Base-by-base conservation (phyloP, 2,888 invertebrate genomes). In the Hypolimnas misippus region DNA sequence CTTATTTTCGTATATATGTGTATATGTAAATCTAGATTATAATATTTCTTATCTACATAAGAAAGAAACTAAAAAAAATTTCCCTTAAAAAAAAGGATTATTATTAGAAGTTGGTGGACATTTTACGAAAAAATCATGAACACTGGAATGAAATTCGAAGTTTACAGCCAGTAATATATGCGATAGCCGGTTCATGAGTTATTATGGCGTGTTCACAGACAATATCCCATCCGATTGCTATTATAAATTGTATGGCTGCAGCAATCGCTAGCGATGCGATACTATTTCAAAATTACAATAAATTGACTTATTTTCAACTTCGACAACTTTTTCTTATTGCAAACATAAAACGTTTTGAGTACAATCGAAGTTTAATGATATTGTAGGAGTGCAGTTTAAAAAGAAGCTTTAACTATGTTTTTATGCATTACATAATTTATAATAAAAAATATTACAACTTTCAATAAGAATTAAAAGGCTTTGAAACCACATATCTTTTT, bases 141-240 rank as follows among this genome's bases (percentile, higher is more conserved):
- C 4, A 38, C n/a, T 38, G 3, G 3, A 57, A 31, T 31, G 38
- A 46, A 38, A 35, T 55, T 19, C 17, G 10, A 52, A 52, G 35
- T 35, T 35, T 33, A 51, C 42, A 42, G 35, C 35, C 21, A 31
- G 42, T 49, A 42, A 53, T 51, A 35, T 44, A 59, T 55, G 58
- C 44, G 46, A 35, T 58, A 55, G 56, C 16, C 52, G 46, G 53
- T 44, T 60, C 53, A 56, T 56, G 59, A 60, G 63, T 59, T 68
- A 62, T 62, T 60, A 65, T 73, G 51, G 71, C 73, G 71, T 72
- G 73, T 66, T 66, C 61, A 60, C 64, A 68, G 69, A 72, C 72
- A 71, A 69, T 73, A 69, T 69, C 68, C 64, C 58, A 63, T 62
- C 54, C 65, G 62, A 65, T 60, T 64, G 65, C 57, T 58, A 66